These are phyloP conservation scores for Timema cristinae DNA, from an alignment of 2,888 invertebrate genomes.

Conservation along the genomic window DNA sequence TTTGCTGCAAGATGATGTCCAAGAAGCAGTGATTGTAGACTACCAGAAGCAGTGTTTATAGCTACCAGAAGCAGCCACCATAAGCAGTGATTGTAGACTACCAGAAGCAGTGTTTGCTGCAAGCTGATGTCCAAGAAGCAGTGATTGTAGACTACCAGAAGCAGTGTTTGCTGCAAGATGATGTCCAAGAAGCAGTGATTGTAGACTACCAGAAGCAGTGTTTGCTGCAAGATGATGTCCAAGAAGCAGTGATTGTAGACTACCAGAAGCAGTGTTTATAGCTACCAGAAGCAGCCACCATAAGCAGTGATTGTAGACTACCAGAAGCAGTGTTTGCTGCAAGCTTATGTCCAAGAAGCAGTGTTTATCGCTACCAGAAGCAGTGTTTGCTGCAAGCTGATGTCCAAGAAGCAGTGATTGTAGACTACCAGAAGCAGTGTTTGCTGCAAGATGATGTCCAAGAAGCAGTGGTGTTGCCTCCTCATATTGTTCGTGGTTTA, in stretches of 20 bases:
- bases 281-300: too few species aligned
- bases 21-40: slow-evolving; percentile 63
- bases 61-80: too few species aligned
- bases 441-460: slow-evolving; percentile 60
- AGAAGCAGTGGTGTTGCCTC: slow-evolving; percentile 73
- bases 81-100: too few species aligned
- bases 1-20: slow-evolving; percentile 68
- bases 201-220: too few species aligned
- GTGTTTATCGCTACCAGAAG: slow-evolving; percentile 48
- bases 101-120: too few species aligned
- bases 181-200: too few species aligned
- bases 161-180: too few species aligned
- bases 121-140: slow-evolving; percentile 75
- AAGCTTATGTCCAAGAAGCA: slow-evolving; percentile 75
- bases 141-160: too few species aligned
- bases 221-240: slow-evolving; percentile 68
- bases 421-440: too few species aligned
- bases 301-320: too few species aligned
- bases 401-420: slow-evolving; percentile 55
- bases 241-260: slow-evolving; percentile 63
- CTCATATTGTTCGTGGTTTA: slow-evolving; percentile 71
- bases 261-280: too few species aligned
- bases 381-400: slow-evolving; percentile 45
- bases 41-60: too few species aligned
- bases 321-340: background rate